Conservation (phyloP, 1,140 invertebrate species). For the Papilio xuthus region DNA sequence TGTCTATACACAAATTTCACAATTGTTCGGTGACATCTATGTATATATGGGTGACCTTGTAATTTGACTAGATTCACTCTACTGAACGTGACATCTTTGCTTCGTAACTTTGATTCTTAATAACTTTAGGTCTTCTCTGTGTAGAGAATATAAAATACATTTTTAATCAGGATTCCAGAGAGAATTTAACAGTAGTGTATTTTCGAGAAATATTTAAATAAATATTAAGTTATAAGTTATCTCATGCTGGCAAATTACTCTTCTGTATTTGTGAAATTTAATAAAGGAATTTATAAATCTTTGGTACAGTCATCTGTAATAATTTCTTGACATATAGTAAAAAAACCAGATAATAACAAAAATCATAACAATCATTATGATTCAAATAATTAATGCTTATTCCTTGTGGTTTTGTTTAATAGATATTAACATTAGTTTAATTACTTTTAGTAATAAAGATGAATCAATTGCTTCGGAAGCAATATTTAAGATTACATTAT, state of each 20-base stretch:
- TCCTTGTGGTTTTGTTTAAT: neutral
- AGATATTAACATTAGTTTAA: neutral
- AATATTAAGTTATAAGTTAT: too few species aligned
- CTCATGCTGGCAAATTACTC: too few species aligned
- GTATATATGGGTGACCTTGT: neutral
- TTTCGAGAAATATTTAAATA: too few species aligned
- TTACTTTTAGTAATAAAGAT: neutral
- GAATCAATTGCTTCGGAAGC: neutral
- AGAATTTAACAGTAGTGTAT: neutral
- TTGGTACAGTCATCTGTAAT: neutral
- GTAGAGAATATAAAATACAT: neutral
- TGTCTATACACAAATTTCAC: too few species aligned
- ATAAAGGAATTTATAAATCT: too few species aligned
- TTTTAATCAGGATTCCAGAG: neutral
- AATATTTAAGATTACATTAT: neutral
- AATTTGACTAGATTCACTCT: constrained; percentile 4
- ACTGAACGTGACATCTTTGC: neutral
- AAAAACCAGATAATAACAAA: too few species aligned
- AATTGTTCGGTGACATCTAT: neutral
- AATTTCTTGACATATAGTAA: neutral
- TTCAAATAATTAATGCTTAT: neutral
- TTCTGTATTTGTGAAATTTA: too few species aligned
- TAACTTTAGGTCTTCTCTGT: neutral
- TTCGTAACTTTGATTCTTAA: neutral
- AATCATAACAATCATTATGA: neutral